These are phyloP conservation scores for Oithona nana DNA, from an alignment of 2,888 invertebrate species.

Conservation along the genomic window DNA sequence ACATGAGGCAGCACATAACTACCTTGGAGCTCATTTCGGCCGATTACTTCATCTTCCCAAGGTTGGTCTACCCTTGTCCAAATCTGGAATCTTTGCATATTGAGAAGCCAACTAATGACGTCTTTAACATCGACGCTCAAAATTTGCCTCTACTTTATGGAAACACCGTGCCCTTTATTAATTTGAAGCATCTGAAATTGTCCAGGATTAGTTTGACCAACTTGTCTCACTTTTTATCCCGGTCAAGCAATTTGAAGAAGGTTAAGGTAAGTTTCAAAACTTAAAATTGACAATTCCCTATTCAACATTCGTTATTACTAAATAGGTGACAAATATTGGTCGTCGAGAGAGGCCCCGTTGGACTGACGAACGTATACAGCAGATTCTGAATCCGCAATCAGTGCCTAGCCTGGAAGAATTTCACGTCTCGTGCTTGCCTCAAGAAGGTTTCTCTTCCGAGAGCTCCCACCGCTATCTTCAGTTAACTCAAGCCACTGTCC, in stretches of 20 bases:
- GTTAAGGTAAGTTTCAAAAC: neutral
- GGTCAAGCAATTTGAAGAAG: neutral
- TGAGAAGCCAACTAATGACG: constrained; percentile 13
- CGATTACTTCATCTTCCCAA: constrained; percentile 12
- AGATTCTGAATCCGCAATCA: neutral
- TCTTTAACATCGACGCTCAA: constrained; percentile 7
- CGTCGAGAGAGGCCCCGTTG: constrained; percentile 13
- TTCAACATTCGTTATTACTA: neutral
- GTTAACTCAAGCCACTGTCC: constrained; percentile 5
- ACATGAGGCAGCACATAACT: constrained; percentile 6
- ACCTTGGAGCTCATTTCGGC: constrained; percentile 12
- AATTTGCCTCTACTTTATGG: constrained; percentile 9
- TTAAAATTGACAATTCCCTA: neutral
- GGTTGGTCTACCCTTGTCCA: constrained; percentile 11
- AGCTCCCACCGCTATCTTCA: constrained; percentile 10
- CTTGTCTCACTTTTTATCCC: constrained; percentile 4
- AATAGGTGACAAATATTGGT: constrained; percentile 12
- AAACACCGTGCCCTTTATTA: constrained; percentile 11
- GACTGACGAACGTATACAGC: constrained; percentile 10
- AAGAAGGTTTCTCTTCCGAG: constrained; percentile 7
- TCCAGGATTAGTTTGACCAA: constrained; percentile 13
- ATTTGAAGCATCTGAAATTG: constrained; percentile 1
- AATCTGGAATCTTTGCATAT: constrained; percentile 8
- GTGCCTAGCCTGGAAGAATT: constrained; percentile 7
- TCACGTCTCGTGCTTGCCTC: constrained; percentile 13